Evolutionary conservation across 2,113 vertebrate species (phyloP).

Genomic region (Columbina picui): DNA sequence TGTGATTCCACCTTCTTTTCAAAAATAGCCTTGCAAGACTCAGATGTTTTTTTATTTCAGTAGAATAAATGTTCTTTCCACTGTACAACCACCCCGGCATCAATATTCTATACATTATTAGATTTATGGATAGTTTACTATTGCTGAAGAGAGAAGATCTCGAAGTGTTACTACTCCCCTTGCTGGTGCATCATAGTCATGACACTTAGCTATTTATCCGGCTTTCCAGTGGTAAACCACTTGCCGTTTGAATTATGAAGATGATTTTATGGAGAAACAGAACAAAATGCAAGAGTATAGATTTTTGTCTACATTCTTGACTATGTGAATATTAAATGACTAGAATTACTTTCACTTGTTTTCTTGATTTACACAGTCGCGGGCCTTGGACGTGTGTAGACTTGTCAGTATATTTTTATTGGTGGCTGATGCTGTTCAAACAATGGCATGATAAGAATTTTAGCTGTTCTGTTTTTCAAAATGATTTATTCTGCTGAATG

Average conservation of each 20-base stretch:
- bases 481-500: neutral
- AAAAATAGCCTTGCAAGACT: neutral
- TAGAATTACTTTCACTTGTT: neutral
- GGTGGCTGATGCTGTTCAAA: neutral
- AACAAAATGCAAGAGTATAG: neutral
- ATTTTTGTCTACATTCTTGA: neutral
- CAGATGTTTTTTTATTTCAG: neutral
- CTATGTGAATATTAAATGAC: neutral
- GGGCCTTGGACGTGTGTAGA: neutral
- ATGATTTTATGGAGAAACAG: neutral
- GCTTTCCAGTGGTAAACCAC: neutral
- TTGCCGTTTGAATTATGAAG: neutral
- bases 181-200: conserved; percentile 72
- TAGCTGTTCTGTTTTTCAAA: neutral
- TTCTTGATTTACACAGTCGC: fast-evolving
- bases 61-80: conserved; percentile 42
- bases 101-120: neutral
- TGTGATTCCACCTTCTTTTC: neutral
- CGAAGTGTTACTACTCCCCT: conserved; percentile 81
- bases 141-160: conserved; percentile 22
- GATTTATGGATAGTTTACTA: neutral
- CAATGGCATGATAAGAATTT: neutral
- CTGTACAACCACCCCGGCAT: neutral
- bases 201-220: neutral
- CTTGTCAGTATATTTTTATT: neutral